Evolutionary conservation across 2,888 invertebrate species (phyloP).

Genomic region (Enchytraeus crypticus): DNA sequence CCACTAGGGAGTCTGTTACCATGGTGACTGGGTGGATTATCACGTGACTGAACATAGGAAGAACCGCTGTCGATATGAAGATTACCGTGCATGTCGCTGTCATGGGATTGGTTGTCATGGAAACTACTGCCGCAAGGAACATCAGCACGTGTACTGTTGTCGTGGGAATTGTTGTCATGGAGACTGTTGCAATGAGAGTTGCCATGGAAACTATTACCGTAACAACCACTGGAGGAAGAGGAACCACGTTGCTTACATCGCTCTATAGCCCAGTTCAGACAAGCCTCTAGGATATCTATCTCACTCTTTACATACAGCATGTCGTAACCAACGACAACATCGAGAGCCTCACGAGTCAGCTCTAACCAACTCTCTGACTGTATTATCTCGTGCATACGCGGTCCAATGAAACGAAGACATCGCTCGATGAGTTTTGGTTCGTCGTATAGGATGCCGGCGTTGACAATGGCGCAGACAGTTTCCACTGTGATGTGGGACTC

Average conservation of each 20-base stretch:
- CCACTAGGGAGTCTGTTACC: no score
- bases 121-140: no score
- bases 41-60: no score
- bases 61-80: no score
- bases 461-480: slow-evolving; percentile 52
- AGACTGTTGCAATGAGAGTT: no score
- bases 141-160: no score
- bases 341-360: slow-evolving; percentile 60
- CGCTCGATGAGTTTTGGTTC: slow-evolving; percentile 57
- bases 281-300: slow-evolving; percentile 8
- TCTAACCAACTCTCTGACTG: slow-evolving; percentile 53
- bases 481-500: slow-evolving; percentile 58
- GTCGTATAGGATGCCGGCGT: slow-evolving; percentile 29
- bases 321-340: slow-evolving; percentile 60
- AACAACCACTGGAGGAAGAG: no score
- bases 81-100: no score
- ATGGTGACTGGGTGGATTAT: no score
- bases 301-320: slow-evolving; percentile 56
- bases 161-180: no score
- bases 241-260: not conserved
- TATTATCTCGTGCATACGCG: slow-evolving; percentile 55
- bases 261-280: slow-evolving; percentile 11
- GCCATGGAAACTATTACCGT: no score
- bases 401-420: slow-evolving; percentile 60
- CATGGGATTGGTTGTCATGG: no score